Percentiles rank a stretch among this genome's conserved stretches.
These are phyloP conservation scores for Bujurquina vittata DNA, from an alignment of 2,113 vertebrate species.

Conservation along the genomic window DNA sequence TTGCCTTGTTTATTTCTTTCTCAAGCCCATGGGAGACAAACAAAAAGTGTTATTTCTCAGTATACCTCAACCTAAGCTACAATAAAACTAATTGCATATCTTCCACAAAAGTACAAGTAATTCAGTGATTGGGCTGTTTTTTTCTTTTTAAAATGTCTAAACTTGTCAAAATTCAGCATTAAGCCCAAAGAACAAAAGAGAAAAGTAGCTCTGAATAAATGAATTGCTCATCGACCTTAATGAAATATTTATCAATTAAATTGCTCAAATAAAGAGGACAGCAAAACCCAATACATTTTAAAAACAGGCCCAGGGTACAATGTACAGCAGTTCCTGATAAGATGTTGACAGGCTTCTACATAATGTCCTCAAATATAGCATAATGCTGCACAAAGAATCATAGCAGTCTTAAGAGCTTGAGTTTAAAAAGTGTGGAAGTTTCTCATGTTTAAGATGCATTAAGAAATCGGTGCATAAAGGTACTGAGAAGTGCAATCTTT, in stretches of 20 bases:
- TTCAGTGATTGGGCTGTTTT: slow-evolving; percentile 34
- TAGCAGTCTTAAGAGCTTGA: not conserved
- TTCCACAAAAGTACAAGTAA: slow-evolving; percentile 41
- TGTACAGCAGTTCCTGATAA: not conserved
- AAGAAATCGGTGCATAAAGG: not conserved
- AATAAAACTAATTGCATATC: slow-evolving; percentile 60
- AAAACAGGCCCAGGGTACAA: not conserved
- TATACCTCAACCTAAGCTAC: slow-evolving; percentile 47
- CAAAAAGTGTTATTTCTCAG: slow-evolving; percentile 48
- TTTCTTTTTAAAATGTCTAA: slow-evolving; percentile 16
- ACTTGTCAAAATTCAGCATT: slow-evolving; percentile 6
- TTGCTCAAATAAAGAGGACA: not conserved
- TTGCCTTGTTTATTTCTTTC: slow-evolving; percentile 27
- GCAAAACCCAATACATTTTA: not conserved
- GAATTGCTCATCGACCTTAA: slow-evolving; percentile 3
- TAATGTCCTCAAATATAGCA: not conserved
- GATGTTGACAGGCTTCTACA: not conserved
- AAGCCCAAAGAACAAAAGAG: not conserved
- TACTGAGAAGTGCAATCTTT: not conserved
- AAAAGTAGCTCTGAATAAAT: not conserved
- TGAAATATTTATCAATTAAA: not conserved
- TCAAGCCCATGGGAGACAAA: slow-evolving; percentile 49
- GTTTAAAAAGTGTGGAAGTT: not conserved
- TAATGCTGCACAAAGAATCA: not conserved
- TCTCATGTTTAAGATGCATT: not conserved